A percentile compares a stretch with the other conserved stretches of the same genome.
Conservation (phyloP, 2,113 vertebrate species). For the Sinocyclocheilus maitianheensis region DNA sequence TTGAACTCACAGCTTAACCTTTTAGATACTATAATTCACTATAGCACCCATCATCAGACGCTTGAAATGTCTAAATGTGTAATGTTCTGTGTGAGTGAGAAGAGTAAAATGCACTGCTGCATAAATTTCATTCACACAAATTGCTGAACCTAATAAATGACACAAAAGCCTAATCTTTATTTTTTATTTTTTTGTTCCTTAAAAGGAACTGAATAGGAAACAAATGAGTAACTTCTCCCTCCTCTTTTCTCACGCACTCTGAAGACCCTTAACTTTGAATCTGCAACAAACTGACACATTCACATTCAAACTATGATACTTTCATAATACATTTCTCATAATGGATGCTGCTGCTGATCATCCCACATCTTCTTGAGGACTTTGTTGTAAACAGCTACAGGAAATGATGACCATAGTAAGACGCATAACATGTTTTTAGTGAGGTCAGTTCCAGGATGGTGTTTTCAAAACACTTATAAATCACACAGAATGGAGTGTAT, state of each 20-base stretch:
- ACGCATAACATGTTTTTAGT: conserved; percentile 7
- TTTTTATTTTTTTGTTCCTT: background rate
- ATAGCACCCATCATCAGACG: background rate
- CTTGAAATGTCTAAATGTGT: background rate
- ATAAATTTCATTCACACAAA: background rate
- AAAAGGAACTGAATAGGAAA: background rate
- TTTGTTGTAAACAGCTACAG: conserved; percentile 68
- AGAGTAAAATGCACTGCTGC: background rate
- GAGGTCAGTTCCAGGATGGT: conserved; percentile 5
- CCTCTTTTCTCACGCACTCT: background rate
- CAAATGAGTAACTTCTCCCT: background rate
- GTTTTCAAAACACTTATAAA: too few relatives aligned
- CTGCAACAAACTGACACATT: background rate
- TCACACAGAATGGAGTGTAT: too few relatives aligned
- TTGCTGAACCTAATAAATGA: background rate
- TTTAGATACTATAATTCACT: too few relatives aligned
- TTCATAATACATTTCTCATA: background rate
- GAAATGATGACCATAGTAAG: conserved; percentile 63
- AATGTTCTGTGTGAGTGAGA: background rate
- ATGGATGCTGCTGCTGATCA: background rate
- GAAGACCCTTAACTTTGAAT: background rate
- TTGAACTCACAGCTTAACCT: too few relatives aligned
- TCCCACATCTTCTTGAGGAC: background rate
- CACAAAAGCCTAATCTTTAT: background rate
- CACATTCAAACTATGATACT: background rate